Base-by-base conservation (phyloP, 2,797 vertebrate species). In the Pangasius djambal region DNA sequence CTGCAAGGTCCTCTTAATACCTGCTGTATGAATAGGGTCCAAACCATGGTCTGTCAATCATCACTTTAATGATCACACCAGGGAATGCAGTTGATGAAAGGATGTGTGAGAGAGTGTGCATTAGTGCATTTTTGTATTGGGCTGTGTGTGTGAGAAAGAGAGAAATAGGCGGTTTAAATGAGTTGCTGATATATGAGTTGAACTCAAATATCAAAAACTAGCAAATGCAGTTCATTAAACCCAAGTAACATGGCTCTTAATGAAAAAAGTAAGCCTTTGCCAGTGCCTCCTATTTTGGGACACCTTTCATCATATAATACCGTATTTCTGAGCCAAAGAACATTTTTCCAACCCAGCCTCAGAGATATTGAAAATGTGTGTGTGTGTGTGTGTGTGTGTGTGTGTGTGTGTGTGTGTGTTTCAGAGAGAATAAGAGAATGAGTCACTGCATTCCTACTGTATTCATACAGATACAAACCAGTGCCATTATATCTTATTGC, bases 41-140 rank as follows among this genome's bases (percentile, higher is more conserved):
- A 91, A 92, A 89, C 75, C 79, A 82, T 57, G 67, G 63, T 44
- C 82, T 75, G 50, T 88, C 88, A 91, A 87, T 91, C 88, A 92
- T 91, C n/a, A 48, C 74, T 88, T 89, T 91, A 92, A 92, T 91
- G 91, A 90, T 91, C 84, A 89, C 92, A 88, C 90, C 83, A 67
- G 92, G 91, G 88, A 91, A 91, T 86, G 57, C 81, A 86, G 84
- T 87, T 83, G 48, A 86, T 28, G 40, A 87, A 88, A 91, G 69
- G 87, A 92, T 81, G 72, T 25, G 79, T 55, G 78, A 78, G 48
- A 40, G 50, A n/a, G 31, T 22, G 59, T 61, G 63, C 22, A 34
- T 77, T 70, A 22, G 85, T 79, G 74, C 55, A n/a, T 87, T 16
- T 87, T 65, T 67, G n/a, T 63, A 59, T 40, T 59, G 25, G 86